Base-by-base conservation (phyloP, 2,888 invertebrate genomes). In the Tetranychus piercei region DNA sequence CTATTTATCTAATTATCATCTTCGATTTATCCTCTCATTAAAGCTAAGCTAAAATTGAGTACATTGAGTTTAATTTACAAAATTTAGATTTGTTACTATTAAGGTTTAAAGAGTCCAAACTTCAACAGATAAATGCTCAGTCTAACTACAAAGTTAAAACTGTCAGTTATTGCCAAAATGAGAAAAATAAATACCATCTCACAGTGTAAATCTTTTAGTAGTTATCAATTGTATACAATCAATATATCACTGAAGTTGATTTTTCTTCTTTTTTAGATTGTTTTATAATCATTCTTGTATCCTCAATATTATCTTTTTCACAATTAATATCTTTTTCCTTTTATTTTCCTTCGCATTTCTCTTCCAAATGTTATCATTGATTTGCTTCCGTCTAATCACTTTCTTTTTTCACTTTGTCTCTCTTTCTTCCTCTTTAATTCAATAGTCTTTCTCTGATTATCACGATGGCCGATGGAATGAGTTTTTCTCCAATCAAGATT, bases 371-470 rank as follows among this genome's bases (percentile, higher is more conserved):
- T 69, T 23, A 20, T 69, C 69, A 20, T 23, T 55, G 55, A 55
- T 55, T 15, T 15, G 9, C 55, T 55, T 55, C 11, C 11, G 55
- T 15, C 55, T 55, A 55, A 55, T 55, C 15, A 55, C 55, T 55
- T 55, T 55, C 15, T 55, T 55, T 15, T 34, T n/a, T 65, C 18
- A n/a, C 20, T 65, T 65, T 18, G 18, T 65, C 34, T 34, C 34
- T 34, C 34, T 23, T 23, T 23, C 23, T 34, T 34, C 34, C 34
- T 34, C 20, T 23, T 9, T 6, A 18, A 8, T 67, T 20, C n/a
- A 15, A 18, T 69, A 69, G 69, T 69, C 69, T 69, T 69, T 69
- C 69, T 20, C 69, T n/a, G 69, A 23, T 23, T 69, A 22, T 34
- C 22, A 23, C n/a, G 69, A 69, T 23, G 23, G 23, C 23, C 20